These are phyloP conservation scores for Planococcus citri DNA, from an alignment of 1,140 invertebrate species.

Conservation along the genomic window DNA sequence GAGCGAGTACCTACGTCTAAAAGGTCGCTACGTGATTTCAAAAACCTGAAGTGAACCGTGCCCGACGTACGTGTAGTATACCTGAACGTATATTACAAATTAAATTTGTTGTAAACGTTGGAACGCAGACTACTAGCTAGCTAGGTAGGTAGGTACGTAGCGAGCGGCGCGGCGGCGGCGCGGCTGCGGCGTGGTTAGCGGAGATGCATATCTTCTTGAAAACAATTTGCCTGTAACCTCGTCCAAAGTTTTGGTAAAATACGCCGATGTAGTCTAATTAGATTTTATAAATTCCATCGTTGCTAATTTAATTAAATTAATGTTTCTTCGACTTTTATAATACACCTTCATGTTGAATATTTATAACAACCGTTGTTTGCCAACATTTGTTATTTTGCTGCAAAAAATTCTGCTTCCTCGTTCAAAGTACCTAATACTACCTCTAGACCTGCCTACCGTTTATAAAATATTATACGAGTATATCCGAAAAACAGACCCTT, in stretches of 20 bases:
- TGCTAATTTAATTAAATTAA: not conserved
- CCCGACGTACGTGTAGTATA: not conserved
- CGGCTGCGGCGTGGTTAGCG: no score
- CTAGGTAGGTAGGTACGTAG: no score
- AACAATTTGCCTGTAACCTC: not conserved
- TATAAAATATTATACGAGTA: no score
- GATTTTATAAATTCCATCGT: conserved; percentile 3
- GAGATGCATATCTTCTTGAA: not conserved
- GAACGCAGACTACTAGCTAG: not conserved
- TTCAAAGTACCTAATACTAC: no score
- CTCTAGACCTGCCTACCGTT: no score
- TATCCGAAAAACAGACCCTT: no score
- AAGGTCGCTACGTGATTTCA: conserved; percentile 1
- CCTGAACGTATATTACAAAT: conserved; percentile 3
- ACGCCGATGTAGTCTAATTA: conserved; percentile 1
- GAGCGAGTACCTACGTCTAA: not conserved
- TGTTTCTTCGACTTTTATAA: not conserved
- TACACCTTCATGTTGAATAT: not conserved
- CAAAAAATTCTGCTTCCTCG: no score
- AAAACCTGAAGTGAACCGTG: not conserved
- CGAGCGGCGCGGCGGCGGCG: no score
- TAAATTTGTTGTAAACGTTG: conserved; percentile 3
- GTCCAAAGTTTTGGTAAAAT: not conserved
- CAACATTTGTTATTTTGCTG: no score
- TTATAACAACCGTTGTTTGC: not conserved